Evolutionary conservation across 2,113 vertebrate species (phyloP), one percentile per base, ranked within the genome.

Genomic region (Aldabrachelys gigantea): DNA sequence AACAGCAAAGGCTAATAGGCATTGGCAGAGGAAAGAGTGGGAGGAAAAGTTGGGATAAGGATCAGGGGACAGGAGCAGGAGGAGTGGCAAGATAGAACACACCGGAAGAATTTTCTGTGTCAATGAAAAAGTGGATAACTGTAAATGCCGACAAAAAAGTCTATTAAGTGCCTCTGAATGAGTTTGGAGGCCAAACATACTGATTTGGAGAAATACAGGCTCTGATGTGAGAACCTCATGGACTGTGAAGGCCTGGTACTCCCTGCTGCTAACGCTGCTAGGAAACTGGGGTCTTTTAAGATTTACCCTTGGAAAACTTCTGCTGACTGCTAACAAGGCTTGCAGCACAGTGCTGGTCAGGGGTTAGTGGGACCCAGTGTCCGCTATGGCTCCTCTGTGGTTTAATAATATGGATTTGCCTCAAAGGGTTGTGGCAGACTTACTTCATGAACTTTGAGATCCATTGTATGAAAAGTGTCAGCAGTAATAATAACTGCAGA

Each of bases 381-480:
- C 38, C 14, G 6, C 21, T 6, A 25, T 3, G 72, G 19, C 19
- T 76, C 12, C 24, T 76, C 41, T 25, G 62, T 69, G 62, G 31
- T 44, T 41, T 25, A 76, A 44, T 38, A 25, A 44, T 76, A 44
- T 12, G 27, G 22, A 13, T 5, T 76, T 25, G 24, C 69, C 10
- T 19, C 69, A 75, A 21, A 25, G 38, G 69, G 69, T 22, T 75
- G 16, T 91, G 85, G 92, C 54, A 11, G 92, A 80, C 92, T 87
- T 95, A 91, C 82, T 97, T 84, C 93, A 84, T 44, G 88, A 95
- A 82, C 50, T 56, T 85, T 52, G 89, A 83, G n/a, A 84, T 97
- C 84, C 96, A 85, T 90, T 82, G 92, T 44, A 44, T 44, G 24
- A 44, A 44, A 44, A 76, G 12, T 76, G 24, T 47, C 41, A 44